Evolutionary conservation across 1,140 invertebrate genomes (phyloP), one percentile per base, ranked within the genome.

Genomic region (Bombus sibiricus): DNA sequence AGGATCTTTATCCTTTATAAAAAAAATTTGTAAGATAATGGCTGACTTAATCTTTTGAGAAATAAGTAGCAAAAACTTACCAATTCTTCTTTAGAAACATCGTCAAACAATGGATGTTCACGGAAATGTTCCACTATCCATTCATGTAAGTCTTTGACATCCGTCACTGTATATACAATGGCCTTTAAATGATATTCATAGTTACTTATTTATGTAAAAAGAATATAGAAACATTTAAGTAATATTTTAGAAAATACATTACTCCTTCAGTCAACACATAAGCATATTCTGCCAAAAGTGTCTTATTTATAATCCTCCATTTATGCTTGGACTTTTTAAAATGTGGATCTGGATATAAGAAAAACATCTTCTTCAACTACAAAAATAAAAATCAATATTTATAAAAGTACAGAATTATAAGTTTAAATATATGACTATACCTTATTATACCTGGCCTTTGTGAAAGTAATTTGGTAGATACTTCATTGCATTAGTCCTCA

Each of bases 311-410:
- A 74, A 99, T 99, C 86, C 99, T 96, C 99, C 99, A 99, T 95
- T 99, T 99, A 93, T 99, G 98, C 96, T 99, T 99, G 1, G 98
- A 97, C 92, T 98, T 99, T 95, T 99, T 99, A 94, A 99, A 99
- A 96, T 99, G 99, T 62, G 99, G 99, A 96, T 99, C 99, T 47
- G 99, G 99, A 95, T 99, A 99, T n/a, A 99, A 95, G 93, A 99
- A 99, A 95, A 99, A 99, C 97, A 99, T 99, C 96, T 99, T 99
- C 86, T 97, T 97, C 28, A 99, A 95, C 97, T 99, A 96, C 89
- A 90, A 88, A 47, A 81, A 88, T 86, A 85, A 15, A 62, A n/a
- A 43, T 74, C 32, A 47, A 71, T 77, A 72, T 83, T 32, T 66
- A 77, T 13, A 12, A 74, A 72, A 71, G 15, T 3, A 39, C 12